Evolutionary conservation across 2,888 invertebrate genomes (phyloP).

Genomic region (Ochropleura plecta): DNA sequence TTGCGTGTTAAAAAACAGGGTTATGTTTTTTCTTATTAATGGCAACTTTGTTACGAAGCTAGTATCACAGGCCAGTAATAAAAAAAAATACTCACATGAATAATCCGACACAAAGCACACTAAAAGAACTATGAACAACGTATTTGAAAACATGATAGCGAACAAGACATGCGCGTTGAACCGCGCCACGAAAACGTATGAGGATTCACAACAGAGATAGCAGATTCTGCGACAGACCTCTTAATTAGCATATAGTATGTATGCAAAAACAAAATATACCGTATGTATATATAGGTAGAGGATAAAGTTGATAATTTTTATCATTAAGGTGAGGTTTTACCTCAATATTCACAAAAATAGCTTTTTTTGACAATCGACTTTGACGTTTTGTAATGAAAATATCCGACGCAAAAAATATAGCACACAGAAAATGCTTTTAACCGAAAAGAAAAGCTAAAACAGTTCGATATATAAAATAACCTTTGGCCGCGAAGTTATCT

Average conservation of each 20-base stretch:
- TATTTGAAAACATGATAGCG: constrained; percentile 45
- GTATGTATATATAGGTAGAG: not conserved
- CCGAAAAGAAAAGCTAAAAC: no score
- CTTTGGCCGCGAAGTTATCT: no score
- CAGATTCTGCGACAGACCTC: constrained; percentile 4
- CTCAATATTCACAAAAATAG: no score
- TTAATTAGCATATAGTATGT: constrained; percentile 29
- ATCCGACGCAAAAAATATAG: no score
- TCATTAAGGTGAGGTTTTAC: not conserved
- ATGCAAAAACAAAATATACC: not conserved
- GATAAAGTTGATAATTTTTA: not conserved
- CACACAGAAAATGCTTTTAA: no score
- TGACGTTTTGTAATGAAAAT: no score
- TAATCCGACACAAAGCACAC: constrained; percentile 34
- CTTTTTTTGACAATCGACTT: no score
- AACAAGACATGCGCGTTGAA: constrained; percentile 11
- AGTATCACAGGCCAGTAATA: not conserved
- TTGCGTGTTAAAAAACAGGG: not conserved
- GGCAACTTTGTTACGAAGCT: not conserved
- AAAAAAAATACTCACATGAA: constrained; percentile 51
- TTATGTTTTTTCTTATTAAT: no score
- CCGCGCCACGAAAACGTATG: constrained; percentile 3
- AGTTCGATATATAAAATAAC: no score
- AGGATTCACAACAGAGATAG: constrained; percentile 13
- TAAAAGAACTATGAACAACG: constrained; percentile 36